These are phyloP conservation scores for Drosophila pegasa DNA, from an alignment of 2,888 invertebrate genomes.

Conservation along the genomic window DNA sequence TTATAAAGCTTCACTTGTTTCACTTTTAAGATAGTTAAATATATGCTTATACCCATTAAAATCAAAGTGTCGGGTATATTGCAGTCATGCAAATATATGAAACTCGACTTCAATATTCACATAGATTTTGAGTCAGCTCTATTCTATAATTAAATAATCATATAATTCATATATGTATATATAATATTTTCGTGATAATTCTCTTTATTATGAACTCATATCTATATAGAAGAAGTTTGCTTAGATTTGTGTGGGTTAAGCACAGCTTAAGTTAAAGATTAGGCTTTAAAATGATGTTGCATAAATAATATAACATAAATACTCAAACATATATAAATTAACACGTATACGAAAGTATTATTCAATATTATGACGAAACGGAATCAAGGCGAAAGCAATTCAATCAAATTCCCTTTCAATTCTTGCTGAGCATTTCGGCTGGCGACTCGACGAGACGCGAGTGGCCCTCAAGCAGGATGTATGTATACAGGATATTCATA, in stretches of 20 bases:
- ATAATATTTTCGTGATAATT: slow-evolving; percentile 11
- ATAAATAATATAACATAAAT: slow-evolving; percentile 72
- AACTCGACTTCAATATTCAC: neutral
- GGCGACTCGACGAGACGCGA: slow-evolving; percentile 26
- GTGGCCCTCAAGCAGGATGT: slow-evolving; percentile 13
- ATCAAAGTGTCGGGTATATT: no score
- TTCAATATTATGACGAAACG: slow-evolving; percentile 47
- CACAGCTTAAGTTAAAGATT: slow-evolving; percentile 66
- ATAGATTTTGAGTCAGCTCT: neutral
- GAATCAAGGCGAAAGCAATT: slow-evolving; percentile 32
- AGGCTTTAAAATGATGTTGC: slow-evolving; percentile 56
- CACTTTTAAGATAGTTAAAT: no score
- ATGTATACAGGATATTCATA: neutral
- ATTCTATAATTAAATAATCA: neutral
- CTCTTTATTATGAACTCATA: slow-evolving; percentile 55
- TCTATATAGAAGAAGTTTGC: slow-evolving; percentile 31
- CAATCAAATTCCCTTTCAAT: slow-evolving; percentile 16
- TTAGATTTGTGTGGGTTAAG: slow-evolving; percentile 39
- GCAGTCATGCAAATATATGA: no score
- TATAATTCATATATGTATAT: neutral
- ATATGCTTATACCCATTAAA: no score
- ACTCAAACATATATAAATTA: slow-evolving; percentile 50
- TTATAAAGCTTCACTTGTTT: no score
- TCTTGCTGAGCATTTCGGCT: slow-evolving; percentile 44
- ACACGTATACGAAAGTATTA: slow-evolving; percentile 48